Conservation (phyloP, 2,113 vertebrate species). For the Promerops cafer region DNA sequence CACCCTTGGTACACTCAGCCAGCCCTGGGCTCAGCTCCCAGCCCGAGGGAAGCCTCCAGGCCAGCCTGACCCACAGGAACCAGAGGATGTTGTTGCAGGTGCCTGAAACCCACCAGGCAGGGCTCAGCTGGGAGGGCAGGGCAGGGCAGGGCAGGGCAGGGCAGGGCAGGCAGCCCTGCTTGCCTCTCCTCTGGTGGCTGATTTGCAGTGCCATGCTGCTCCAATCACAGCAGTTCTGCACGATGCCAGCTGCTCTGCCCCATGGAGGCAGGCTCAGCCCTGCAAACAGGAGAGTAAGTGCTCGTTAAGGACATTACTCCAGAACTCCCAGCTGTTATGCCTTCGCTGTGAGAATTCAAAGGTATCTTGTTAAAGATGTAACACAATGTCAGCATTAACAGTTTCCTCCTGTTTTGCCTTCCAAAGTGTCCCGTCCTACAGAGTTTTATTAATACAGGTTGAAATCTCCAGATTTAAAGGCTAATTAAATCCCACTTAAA, state of each 20-base stretch:
- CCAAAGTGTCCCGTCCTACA: neutral
- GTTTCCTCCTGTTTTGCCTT: neutral
- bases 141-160: neutral
- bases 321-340: neutral
- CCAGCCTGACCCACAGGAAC: neutral
- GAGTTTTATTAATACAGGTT: neutral
- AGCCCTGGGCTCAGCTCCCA: neutral
- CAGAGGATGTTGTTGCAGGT: fast-evolving
- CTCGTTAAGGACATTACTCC: neutral
- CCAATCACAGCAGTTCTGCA: neutral
- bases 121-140: neutral
- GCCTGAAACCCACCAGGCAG: neutral
- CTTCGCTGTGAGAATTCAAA: neutral
- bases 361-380: neutral
- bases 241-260: neutral
- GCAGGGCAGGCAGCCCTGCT: neutral
- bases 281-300: neutral
- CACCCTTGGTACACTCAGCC: fast-evolving
- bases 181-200: neutral
- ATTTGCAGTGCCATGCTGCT: neutral
- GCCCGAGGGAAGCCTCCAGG: neutral
- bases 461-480: neutral
- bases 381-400: neutral
- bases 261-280: neutral
- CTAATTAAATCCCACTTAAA: neutral